Evolutionary conservation across 2,797 vertebrate genomes (phyloP).

Genomic region (Lagodon rhomboides): DNA sequence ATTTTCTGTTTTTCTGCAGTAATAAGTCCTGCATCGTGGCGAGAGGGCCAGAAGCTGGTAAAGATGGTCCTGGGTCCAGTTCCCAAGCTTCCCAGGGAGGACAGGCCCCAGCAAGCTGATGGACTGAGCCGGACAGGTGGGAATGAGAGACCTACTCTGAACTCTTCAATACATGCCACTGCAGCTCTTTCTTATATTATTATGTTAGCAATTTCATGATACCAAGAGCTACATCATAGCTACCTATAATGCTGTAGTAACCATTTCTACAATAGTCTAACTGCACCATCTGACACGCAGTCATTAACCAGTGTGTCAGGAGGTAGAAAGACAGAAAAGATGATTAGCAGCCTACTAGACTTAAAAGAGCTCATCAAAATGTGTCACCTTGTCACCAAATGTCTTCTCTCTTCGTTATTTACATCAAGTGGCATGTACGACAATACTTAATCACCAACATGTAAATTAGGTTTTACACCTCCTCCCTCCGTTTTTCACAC

Average conservation of each 20-base stretch:
- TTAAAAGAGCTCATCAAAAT: constrained; percentile 7
- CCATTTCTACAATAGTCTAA: neutral
- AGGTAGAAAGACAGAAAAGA: neutral
- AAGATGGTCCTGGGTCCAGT: constrained; percentile 93
- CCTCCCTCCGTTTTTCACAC: neutral
- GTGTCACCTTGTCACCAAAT: constrained; percentile 5
- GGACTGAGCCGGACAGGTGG: constrained; percentile 85
- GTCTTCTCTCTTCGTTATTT: constrained; percentile 2
- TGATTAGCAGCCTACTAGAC: neutral
- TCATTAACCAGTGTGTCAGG: neutral
- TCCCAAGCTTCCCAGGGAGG: constrained; percentile 83
- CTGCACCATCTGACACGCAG: neutral
- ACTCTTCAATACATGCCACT: constrained; percentile 9
- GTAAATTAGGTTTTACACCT: neutral
- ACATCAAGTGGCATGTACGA: neutral
- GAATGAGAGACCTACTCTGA: constrained; percentile 30
- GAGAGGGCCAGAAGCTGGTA: constrained; percentile 94
- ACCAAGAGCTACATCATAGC: neutral
- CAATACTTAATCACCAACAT: neutral
- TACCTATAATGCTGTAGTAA: constrained; percentile 1
- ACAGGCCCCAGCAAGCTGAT: constrained; percentile 79
- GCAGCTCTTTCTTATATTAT: constrained; percentile 9
- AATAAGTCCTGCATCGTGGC: constrained; percentile 93
- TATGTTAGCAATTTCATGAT: constrained; percentile 6
- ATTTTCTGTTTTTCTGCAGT: constrained; percentile 66